Percentiles rank a stretch among this genome's conserved stretches.
phyloP scores from a whole-genome alignment of 2,797 vertebrate genomes.

The Intellagama lesueurii region DNA sequence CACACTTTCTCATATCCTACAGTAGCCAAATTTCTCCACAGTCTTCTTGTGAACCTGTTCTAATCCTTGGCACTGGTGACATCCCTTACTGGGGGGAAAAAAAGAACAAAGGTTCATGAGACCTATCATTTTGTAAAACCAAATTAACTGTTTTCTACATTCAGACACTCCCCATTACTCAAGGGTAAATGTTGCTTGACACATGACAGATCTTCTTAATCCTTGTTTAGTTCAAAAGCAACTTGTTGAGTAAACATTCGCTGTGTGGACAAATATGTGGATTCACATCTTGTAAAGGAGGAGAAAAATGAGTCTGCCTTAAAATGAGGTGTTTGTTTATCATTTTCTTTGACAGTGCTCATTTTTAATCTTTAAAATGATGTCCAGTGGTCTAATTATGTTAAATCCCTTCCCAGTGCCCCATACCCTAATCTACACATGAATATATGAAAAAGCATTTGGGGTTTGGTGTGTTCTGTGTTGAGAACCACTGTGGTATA shows the following conservation, averaged over 20 bases:
- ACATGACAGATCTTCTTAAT: not conserved
- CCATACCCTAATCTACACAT: rapidly evolving
- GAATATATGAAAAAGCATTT: not conserved
- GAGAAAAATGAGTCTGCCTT: not conserved
- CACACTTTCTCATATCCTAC: not conserved
- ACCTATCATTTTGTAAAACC: not conserved
- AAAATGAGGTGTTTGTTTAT: too few species aligned
- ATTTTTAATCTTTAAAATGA: not conserved
- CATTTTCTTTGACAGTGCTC: rapidly evolving
- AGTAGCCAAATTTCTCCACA: not conserved
- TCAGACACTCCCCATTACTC: not conserved
- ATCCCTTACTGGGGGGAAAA: too few species aligned
- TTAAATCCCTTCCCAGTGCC: not conserved
- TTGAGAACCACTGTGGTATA: too few species aligned
- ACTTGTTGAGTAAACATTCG: slow-evolving; percentile 7
- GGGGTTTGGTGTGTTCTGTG: not conserved
- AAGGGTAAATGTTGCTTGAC: not conserved
- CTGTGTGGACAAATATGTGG: not conserved
- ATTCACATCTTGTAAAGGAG: not conserved
- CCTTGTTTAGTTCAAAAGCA: not conserved
- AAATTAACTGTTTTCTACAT: not conserved
- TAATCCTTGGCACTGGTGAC: not conserved
- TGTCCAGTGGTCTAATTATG: rapidly evolving
- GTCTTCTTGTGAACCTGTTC: slow-evolving; percentile 52
- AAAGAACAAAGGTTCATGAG: slow-evolving; percentile 1